Evolutionary conservation across 2,888 invertebrate species (phyloP).

Genomic region (Acleris holmiana): DNA sequence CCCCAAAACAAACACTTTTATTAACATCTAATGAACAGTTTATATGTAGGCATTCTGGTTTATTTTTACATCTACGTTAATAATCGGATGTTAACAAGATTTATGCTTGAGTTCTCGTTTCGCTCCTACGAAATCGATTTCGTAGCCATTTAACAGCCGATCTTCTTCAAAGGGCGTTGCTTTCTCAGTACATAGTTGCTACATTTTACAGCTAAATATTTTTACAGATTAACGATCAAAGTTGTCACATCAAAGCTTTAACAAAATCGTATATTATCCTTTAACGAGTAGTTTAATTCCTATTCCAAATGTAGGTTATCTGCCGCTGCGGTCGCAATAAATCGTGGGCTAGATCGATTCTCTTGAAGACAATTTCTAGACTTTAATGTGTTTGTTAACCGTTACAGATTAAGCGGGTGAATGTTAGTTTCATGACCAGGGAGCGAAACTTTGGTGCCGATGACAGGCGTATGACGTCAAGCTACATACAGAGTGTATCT

Average conservation of each 20-base stretch:
- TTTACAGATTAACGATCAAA: slow-evolving; percentile 36
- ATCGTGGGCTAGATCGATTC: slow-evolving; percentile 1
- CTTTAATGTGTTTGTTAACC: not conserved
- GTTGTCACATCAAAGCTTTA: slow-evolving; percentile 40
- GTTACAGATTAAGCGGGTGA: no score
- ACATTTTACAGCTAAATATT: slow-evolving; percentile 23
- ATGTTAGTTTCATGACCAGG: no score
- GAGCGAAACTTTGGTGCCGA: no score
- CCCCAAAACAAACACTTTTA: not conserved
- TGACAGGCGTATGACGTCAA: no score
- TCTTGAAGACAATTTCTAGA: slow-evolving; percentile 16
- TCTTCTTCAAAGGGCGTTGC: slow-evolving; percentile 29
- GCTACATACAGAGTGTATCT: no score
- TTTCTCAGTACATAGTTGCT: slow-evolving; percentile 16
- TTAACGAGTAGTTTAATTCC: slow-evolving; percentile 22
- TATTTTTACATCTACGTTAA: slow-evolving; percentile 7
- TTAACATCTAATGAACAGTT: not conserved
- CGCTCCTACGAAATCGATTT: slow-evolving; percentile 38
- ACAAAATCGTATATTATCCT: slow-evolving; percentile 29
- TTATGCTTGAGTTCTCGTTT: slow-evolving; percentile 49
- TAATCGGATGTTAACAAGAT: slow-evolving; percentile 58
- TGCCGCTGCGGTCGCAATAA: not conserved
- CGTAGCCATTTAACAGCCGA: slow-evolving; percentile 26
- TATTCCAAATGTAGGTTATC: slow-evolving; percentile 22
- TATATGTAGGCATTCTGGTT: not conserved